phyloP scores from a whole-genome alignment of 92 coral and sea anemone species.

The Montipora capitata region DNA sequence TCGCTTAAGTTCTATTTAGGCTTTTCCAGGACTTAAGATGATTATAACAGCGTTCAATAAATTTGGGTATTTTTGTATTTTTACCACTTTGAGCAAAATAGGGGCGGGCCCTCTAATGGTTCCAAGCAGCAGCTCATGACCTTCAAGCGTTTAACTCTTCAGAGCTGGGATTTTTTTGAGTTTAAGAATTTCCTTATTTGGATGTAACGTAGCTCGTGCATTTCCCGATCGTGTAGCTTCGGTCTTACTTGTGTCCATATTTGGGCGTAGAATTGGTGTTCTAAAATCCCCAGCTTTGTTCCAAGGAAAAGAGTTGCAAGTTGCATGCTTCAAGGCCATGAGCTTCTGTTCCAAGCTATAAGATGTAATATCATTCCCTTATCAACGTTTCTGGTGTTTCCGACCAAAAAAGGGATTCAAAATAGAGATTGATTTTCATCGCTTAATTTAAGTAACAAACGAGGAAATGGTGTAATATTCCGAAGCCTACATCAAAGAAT shows the following conservation, averaged over 20 bases:
- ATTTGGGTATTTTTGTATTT: conserved; percentile 57
- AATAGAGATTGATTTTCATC: background rate
- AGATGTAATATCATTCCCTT: background rate
- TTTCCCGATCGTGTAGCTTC: too few species aligned
- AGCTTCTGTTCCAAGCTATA: too few species aligned
- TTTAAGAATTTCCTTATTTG: too few species aligned
- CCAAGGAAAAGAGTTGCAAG: too few species aligned
- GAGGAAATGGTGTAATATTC: background rate
- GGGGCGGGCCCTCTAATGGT: conserved; percentile 59
- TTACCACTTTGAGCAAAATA: background rate
- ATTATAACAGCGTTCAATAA: conserved; percentile 8
- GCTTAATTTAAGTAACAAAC: background rate
- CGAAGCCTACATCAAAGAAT: too few species aligned
- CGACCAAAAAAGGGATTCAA: background rate
- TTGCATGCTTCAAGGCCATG: too few species aligned
- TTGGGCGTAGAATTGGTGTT: too few species aligned
- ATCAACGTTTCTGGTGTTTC: background rate
- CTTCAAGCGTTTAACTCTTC: too few species aligned
- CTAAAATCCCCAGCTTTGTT: too few species aligned
- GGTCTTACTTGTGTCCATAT: too few species aligned
- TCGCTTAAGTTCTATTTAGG: conserved; percentile 7
- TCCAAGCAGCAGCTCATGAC: background rate
- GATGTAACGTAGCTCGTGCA: too few species aligned
- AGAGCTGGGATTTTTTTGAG: too few species aligned
- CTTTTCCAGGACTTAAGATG: background rate